These are phyloP conservation scores for Drosophila melanosoma DNA, from an alignment of 2,888 invertebrate species.

Conservation along the genomic window DNA sequence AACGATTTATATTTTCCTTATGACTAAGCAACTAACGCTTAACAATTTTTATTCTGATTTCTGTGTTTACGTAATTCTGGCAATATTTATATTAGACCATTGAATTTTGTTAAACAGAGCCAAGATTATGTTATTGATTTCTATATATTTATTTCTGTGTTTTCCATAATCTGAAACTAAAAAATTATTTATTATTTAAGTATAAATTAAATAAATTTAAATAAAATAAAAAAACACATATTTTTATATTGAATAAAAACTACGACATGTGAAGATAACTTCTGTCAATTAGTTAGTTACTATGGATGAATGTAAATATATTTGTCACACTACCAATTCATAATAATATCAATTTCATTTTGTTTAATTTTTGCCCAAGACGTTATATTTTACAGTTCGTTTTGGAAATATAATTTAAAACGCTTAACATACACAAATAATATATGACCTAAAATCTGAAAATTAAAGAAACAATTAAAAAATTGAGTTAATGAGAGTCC, in stretches of 20 bases:
- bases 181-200: too few species aligned
- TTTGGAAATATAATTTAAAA: too few species aligned
- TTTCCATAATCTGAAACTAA: fast-evolving
- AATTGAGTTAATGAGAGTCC: fast-evolving
- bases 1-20: not conserved
- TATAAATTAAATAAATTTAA: too few species aligned
- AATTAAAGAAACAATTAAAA: not conserved
- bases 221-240: too few species aligned
- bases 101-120: too few species aligned
- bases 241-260: too few species aligned
- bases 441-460: not conserved
- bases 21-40: not conserved
- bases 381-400: too few species aligned
- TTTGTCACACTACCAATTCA: not conserved
- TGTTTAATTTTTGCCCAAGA: not conserved
- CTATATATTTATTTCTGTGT: not conserved
- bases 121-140: fast-evolving
- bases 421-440: not conserved
- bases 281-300: not conserved
- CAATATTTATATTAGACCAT: not conserved
- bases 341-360: not conserved
- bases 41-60: not conserved
- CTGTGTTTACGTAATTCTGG: not conserved
- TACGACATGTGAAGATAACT: not conserved
- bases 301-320: too few species aligned